phyloP scores from a whole-genome alignment of 2,888 invertebrate species.

The Tachystola acroxantha region DNA sequence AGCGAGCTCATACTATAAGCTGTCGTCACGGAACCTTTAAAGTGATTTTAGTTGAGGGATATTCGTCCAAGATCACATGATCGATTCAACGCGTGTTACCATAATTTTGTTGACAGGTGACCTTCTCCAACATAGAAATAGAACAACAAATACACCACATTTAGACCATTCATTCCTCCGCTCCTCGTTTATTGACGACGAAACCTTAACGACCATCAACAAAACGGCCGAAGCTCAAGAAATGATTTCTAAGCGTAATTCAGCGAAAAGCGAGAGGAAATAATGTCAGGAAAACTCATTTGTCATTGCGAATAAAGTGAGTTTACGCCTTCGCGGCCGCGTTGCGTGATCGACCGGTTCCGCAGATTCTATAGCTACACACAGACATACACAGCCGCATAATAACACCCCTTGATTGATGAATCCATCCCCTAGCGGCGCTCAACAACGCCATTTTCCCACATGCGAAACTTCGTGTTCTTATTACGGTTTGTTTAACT shows the following conservation, averaged over 20 bases:
- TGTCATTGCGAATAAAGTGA: slow-evolving; percentile 28
- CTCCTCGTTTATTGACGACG: too few relatives aligned
- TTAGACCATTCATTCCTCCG: too few relatives aligned
- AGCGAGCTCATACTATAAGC: too few relatives aligned
- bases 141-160: too few relatives aligned
- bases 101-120: too few relatives aligned
- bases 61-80: too few relatives aligned
- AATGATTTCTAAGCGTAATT: slow-evolving; percentile 20
- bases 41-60: too few relatives aligned
- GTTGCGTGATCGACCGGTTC: slow-evolving; percentile 26
- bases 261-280: slow-evolving; percentile 19
- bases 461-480: slow-evolving; percentile 7
- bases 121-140: too few relatives aligned
- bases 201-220: background rate
- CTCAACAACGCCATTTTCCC: slow-evolving; percentile 19
- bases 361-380: background rate
- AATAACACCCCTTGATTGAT: slow-evolving; percentile 54
- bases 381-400: slow-evolving; percentile 22
- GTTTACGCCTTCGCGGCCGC: slow-evolving; percentile 16
- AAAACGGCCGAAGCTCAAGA: slow-evolving; percentile 7
- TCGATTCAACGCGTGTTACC: too few relatives aligned
- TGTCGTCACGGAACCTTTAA: too few relatives aligned
- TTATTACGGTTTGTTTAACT: slow-evolving; percentile 1
- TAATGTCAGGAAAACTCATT: slow-evolving; percentile 27
- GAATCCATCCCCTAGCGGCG: slow-evolving; percentile 30